Evolutionary conservation across 1,140 invertebrate species (phyloP).

Genomic region (Drosophila kohkoa): DNA sequence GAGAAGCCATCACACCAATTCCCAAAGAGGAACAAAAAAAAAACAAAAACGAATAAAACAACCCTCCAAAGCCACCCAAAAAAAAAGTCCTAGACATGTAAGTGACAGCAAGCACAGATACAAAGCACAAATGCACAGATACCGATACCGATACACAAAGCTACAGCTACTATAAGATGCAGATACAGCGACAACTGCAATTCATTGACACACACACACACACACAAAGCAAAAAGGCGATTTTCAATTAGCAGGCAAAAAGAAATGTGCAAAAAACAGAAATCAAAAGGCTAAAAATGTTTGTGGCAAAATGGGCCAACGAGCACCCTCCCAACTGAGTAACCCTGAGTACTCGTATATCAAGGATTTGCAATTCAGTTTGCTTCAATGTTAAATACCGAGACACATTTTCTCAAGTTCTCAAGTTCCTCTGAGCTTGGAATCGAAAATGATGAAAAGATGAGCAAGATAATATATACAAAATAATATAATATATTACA

Average conservation of each 20-base stretch:
- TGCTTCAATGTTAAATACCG: slow-evolving; percentile 1
- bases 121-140: slow-evolving; percentile 24
- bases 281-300: slow-evolving; percentile 14
- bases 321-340: slow-evolving; percentile 6
- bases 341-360: slow-evolving; percentile 17
- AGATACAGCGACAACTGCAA: slow-evolving; percentile 6
- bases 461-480: background rate
- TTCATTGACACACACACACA: slow-evolving; percentile 11
- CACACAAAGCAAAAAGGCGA: slow-evolving; percentile 43
- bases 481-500: too few relatives aligned
- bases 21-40: slow-evolving; percentile 7
- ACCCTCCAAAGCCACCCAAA: slow-evolving; percentile 16
- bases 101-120: slow-evolving; percentile 41
- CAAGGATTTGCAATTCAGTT: slow-evolving; percentile 32
- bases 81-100: slow-evolving; percentile 58
- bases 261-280: background rate
- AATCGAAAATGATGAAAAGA: background rate
- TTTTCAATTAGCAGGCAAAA: slow-evolving; percentile 41
- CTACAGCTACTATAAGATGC: slow-evolving; percentile 15
- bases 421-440: slow-evolving; percentile 2
- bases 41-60: background rate
- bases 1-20: slow-evolving; percentile 16
- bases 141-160: slow-evolving; percentile 19
- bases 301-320: slow-evolving; percentile 1
- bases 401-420: background rate